phyloP scores from a whole-genome alignment of 2,113 vertebrate genomes.

The Brachyistius frenatus region DNA sequence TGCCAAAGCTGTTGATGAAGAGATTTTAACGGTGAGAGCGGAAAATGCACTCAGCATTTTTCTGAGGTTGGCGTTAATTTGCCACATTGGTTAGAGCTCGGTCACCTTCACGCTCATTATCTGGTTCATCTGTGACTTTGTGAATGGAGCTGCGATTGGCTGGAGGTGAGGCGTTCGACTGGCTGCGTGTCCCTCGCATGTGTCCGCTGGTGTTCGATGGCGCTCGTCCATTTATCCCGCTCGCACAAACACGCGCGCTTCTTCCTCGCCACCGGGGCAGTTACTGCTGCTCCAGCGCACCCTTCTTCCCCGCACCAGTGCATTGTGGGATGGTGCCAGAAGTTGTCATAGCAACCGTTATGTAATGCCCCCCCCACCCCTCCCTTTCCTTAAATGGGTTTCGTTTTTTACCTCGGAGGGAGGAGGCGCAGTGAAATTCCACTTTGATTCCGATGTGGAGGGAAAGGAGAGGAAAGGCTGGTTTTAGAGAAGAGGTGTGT shows the following conservation, averaged over 20 bases:
- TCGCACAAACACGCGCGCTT: slow-evolving; percentile 2
- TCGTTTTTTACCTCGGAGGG: slow-evolving; percentile 53
- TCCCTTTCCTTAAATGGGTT: slow-evolving; percentile 15
- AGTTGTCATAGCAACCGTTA: slow-evolving; percentile 60
- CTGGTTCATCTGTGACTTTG: slow-evolving; percentile 22
- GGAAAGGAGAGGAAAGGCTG: background rate
- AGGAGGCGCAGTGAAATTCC: slow-evolving; percentile 66
- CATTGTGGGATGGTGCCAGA: slow-evolving; percentile 63
- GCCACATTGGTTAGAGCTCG: slow-evolving; percentile 19
- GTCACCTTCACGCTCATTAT: slow-evolving; percentile 38
- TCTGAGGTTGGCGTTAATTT: slow-evolving; percentile 36
- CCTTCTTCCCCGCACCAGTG: slow-evolving; percentile 50
- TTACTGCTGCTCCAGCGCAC: slow-evolving; percentile 65
- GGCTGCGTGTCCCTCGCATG: slow-evolving; percentile 7
- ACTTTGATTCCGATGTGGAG: slow-evolving; percentile 31
- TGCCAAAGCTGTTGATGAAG: background rate
- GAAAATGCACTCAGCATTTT: slow-evolving; percentile 27
- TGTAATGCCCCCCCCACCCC: slow-evolving; percentile 42
- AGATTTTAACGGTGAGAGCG: background rate
- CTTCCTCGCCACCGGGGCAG: slow-evolving; percentile 41
- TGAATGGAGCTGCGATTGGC: slow-evolving; percentile 39
- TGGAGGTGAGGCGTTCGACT: slow-evolving; percentile 25
- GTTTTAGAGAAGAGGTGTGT: slow-evolving; percentile 16
- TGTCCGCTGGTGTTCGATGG: slow-evolving; percentile 39
- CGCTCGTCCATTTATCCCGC: slow-evolving; percentile 20